Percentiles rank a stretch among this genome's conserved stretches.
phyloP scores from a whole-genome alignment of 2,888 invertebrate species.

The Lycaena phlaeas region DNA sequence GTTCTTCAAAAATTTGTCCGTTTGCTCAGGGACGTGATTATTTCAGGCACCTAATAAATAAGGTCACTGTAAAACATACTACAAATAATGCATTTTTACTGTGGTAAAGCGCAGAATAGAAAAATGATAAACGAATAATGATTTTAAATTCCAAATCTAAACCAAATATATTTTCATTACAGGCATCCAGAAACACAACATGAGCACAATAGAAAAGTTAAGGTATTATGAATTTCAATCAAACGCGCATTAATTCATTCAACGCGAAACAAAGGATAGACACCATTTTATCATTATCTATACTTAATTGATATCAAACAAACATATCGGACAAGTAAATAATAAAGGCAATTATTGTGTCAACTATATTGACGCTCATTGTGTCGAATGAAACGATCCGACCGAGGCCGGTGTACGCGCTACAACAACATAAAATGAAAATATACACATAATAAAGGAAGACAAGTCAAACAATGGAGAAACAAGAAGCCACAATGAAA shows the following conservation, averaged over 20 bases:
- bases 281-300: slow-evolving; percentile 45
- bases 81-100: too few relatives aligned
- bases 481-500: slow-evolving; percentile 29
- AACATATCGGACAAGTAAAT: slow-evolving; percentile 54
- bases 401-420: slow-evolving; percentile 29
- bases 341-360: slow-evolving; percentile 38
- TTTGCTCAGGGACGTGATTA: too few relatives aligned
- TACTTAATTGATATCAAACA: slow-evolving; percentile 58
- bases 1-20: too few relatives aligned
- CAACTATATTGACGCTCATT: slow-evolving; percentile 33
- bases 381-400: slow-evolving; percentile 43
- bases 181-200: background rate
- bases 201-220: background rate
- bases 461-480: slow-evolving; percentile 38
- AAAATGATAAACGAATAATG: too few relatives aligned
- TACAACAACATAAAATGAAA: slow-evolving; percentile 39
- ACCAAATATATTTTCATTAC: too few relatives aligned
- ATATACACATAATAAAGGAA: slow-evolving; percentile 21
- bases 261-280: slow-evolving; percentile 25
- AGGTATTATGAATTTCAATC: slow-evolving; percentile 8
- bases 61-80: too few relatives aligned
- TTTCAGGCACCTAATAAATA: too few relatives aligned
- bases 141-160: too few relatives aligned
- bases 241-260: slow-evolving; percentile 22
- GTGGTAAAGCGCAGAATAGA: too few relatives aligned